Percentiles rank a stretch among this genome's conserved stretches.
Conservation (phyloP, 2,888 invertebrate genomes). For the Uropetala carovei region DNA sequence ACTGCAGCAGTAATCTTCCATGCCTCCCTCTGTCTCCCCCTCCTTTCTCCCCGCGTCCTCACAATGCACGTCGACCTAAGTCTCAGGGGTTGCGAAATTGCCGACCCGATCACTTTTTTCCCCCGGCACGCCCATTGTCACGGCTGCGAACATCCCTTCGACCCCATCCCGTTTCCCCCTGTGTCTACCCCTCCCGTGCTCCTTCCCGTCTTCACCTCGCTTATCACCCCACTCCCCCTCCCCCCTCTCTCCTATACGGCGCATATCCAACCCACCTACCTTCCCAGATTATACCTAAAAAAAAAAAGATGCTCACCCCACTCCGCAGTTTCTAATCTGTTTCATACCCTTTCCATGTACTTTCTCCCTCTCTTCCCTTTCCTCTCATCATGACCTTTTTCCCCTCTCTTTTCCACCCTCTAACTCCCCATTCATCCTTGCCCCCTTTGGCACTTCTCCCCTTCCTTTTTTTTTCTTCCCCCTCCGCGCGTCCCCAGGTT, state of each 20-base stretch:
- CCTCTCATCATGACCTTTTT: not conserved
- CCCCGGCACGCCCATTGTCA: slow-evolving; percentile 46
- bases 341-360: not conserved
- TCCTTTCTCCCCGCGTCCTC: not conserved
- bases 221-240: not conserved
- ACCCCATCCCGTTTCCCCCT: not conserved
- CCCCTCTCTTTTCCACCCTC: not conserved
- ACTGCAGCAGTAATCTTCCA: not conserved
- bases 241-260: not conserved
- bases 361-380: too few species aligned
- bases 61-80: slow-evolving; percentile 1
- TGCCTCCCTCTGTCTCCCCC: not conserved
- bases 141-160: slow-evolving; percentile 1
- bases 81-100: slow-evolving; percentile 56
- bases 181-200: not conserved
- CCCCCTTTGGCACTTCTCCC: not conserved
- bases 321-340: not conserved
- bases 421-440: not conserved
- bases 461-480: not conserved
- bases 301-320: not conserved
- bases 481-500: not conserved
- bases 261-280: not conserved
- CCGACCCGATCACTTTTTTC: slow-evolving; percentile 47
- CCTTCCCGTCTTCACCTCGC: not conserved
- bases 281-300: not conserved